Evolutionary conservation across 2,888 invertebrate genomes (phyloP).

Genomic region (Tiliacea citrago): DNA sequence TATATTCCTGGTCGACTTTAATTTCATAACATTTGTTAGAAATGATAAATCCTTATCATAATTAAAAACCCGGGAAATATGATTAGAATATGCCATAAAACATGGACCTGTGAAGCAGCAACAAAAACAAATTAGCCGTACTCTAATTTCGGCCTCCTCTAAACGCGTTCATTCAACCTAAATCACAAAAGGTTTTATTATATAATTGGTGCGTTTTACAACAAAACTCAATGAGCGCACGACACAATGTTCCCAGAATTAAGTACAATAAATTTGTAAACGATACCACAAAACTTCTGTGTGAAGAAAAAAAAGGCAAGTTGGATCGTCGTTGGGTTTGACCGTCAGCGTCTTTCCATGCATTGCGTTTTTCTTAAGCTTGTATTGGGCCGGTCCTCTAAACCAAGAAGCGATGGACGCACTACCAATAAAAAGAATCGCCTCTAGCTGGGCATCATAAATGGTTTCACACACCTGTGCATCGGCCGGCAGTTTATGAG

Average conservation of each 20-base stretch:
- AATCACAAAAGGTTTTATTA: constrained; percentile 78
- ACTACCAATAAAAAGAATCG: constrained; percentile 31
- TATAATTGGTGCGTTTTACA: constrained; percentile 82
- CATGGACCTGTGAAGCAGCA: constrained; percentile 43
- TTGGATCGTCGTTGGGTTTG: no score
- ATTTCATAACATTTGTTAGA: constrained; percentile 21
- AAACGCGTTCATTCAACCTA: constrained; percentile 70
- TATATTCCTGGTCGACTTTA: constrained; percentile 1
- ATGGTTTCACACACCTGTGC: constrained; percentile 82
- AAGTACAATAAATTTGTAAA: constrained; percentile 87
- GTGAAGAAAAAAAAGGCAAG: constrained; percentile 73
- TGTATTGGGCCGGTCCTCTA: neutral
- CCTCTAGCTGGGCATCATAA: constrained; percentile 59
- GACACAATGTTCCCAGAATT: constrained; percentile 84
- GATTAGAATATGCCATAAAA: constrained; percentile 59
- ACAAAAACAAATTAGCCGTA: constrained; percentile 67
- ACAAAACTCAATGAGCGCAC: constrained; percentile 83
- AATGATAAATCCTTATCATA: constrained; percentile 30
- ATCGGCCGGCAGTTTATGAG: constrained; percentile 83
- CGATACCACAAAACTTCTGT: constrained; percentile 89
- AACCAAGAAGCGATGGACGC: constrained; percentile 50
- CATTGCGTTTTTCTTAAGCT: constrained; percentile 37
- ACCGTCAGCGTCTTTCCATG: constrained; percentile 15
- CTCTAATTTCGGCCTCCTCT: constrained; percentile 63
- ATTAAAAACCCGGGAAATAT: constrained; percentile 40